Percentiles rank a stretch among this genome's conserved stretches.
phyloP scores from a whole-genome alignment of 2,888 invertebrate genomes.

The Calliphora vomitoria region DNA sequence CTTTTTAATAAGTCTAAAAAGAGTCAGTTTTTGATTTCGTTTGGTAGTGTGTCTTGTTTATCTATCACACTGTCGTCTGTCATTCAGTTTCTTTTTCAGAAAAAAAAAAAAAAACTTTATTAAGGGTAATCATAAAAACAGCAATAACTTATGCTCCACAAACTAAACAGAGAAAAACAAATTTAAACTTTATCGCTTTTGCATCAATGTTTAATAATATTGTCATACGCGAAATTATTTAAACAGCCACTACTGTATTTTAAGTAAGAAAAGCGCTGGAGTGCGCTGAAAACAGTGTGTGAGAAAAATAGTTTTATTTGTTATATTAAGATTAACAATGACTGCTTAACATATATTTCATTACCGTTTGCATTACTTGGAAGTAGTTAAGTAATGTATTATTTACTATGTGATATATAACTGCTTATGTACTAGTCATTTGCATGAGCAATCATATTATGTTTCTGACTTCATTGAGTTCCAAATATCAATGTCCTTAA shows the following conservation, averaged over 20 bases:
- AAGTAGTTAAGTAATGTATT: too few species aligned
- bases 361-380: too few species aligned
- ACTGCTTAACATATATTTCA: too few species aligned
- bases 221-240: conserved; percentile 72
- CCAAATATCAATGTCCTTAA: too few species aligned
- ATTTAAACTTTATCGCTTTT: conserved; percentile 59
- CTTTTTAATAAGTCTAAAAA: conserved; percentile 36
- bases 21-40: conserved; percentile 47
- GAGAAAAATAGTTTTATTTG: neutral
- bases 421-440: too few species aligned
- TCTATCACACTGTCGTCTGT: conserved; percentile 42
- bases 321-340: neutral
- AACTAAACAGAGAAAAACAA: neutral
- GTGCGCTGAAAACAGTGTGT: conserved; percentile 29
- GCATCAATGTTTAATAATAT: conserved; percentile 71
- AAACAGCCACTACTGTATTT: conserved; percentile 59
- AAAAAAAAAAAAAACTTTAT: conserved; percentile 27
- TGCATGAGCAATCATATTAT: too few species aligned
- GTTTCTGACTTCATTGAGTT: too few species aligned
- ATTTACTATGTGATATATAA: too few species aligned
- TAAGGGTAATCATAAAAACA: conserved; percentile 42
- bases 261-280: neutral
- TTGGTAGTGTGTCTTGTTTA: conserved; percentile 40
- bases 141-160: conserved; percentile 45
- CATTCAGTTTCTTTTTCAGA: conserved; percentile 23